Percentiles rank a stretch among this genome's conserved stretches.
Conservation (phyloP, 2,888 invertebrate genomes). For the Netelia inedita region DNA sequence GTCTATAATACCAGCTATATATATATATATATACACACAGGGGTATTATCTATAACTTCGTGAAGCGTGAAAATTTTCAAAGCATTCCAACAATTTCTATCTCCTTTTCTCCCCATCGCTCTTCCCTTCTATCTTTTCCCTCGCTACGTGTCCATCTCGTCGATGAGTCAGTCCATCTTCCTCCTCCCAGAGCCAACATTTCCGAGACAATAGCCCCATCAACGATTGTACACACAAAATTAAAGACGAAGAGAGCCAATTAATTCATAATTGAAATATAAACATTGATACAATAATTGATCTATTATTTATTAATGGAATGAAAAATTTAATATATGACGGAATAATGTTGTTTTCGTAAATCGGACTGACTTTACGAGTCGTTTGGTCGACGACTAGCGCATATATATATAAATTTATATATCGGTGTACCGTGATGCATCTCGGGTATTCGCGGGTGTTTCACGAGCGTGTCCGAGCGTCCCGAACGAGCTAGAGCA, state of each 20-base stretch:
- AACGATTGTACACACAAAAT: slow-evolving; percentile 23
- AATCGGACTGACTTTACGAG: too few relatives aligned
- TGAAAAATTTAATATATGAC: neutral
- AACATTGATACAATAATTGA: neutral
- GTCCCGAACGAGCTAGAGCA: slow-evolving; percentile 21
- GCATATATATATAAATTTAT: neutral
- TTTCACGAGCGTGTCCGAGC: slow-evolving; percentile 25
- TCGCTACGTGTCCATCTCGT: slow-evolving; percentile 14
- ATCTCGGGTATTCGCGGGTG: slow-evolving; percentile 26
- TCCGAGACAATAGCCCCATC: slow-evolving; percentile 2
- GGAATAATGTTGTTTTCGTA: neutral
- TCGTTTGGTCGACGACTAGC: neutral
- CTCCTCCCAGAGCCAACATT: neutral
- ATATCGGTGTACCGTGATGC: neutral
- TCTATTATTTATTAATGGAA: neutral
- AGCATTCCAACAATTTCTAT: slow-evolving; percentile 48
- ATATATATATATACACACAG: neutral
- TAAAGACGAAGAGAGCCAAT: neutral
- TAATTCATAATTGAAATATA: neutral
- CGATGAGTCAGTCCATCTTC: slow-evolving; percentile 45
- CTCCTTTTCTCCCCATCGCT: slow-evolving; percentile 12
- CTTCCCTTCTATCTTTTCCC: slow-evolving; percentile 10
- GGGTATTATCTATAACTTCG: slow-evolving; percentile 26
- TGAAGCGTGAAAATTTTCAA: slow-evolving; percentile 50
- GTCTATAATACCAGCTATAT: neutral